Base-by-base conservation (phyloP, 2,888 invertebrate species). In the Allacma fusca region DNA sequence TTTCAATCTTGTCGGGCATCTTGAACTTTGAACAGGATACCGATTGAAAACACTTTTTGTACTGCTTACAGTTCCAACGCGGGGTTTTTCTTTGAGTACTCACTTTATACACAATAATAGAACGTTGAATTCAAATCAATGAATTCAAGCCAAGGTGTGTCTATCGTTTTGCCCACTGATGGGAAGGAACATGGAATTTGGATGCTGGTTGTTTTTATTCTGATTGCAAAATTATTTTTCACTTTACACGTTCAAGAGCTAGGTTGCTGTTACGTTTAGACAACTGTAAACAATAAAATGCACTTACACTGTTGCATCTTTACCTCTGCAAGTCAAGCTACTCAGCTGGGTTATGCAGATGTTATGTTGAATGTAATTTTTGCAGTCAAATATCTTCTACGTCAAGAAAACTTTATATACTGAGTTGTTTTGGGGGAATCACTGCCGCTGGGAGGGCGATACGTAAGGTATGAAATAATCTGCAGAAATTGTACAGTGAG, bases 1-100 rank as follows among this genome's bases (percentile, higher is more conserved):
- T 83, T 73, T 82, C 81, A 34, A 83, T 82, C 62, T 81, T 82
- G 59, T 81, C 81, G 12, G 83, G 81, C 81, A 82, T 83, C 76
- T 79, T 83, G 77, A 50, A 44, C 19, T 5, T 50, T 12, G 4
- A 9, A 50, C 1, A 4, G 50, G 50, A 50, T n/a, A 50, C 50
- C 50, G 50, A 50, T 50, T 34, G 34, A 34, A 34, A 34, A 9
- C 34, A 34, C 34, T 34, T 34, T 34, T 34, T 34, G 34, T 34
- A 34, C n/a, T 34, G 9, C 34, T 34, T 34, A 34, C 34, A 34
- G 34, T 34, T 9, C 34, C 4, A 34, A 34, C 9, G n/a, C n/a
- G n/a, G n/a, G n/a, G n/a, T n/a, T n/a, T n/a, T n/a, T n/a, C n/a
- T n/a, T n/a, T n/a, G n/a, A n/a, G n/a, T n/a, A n/a, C n/a, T n/a